These are phyloP conservation scores for Andrena hattorfiana DNA, from an alignment of 2,888 invertebrate species.

Conservation along the genomic window DNA sequence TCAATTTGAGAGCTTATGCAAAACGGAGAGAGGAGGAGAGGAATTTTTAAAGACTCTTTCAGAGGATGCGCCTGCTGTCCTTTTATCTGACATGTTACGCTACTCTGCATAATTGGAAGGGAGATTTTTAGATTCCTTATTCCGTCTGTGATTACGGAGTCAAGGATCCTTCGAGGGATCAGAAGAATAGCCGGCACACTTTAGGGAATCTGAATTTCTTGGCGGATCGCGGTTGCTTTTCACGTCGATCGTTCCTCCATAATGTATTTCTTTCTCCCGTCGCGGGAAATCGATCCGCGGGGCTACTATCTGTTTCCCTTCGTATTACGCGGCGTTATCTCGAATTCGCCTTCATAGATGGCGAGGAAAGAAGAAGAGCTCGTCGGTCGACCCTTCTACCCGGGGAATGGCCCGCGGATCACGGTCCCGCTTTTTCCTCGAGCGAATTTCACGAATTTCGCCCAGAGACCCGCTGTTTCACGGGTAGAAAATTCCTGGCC, in stretches of 20 bases:
- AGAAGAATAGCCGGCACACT: not conserved
- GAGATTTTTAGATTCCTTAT: not conserved
- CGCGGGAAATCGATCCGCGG: slow-evolving; percentile 31
- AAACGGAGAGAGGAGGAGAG: not conserved
- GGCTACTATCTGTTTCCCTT: slow-evolving; percentile 13
- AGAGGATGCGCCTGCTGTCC: not conserved
- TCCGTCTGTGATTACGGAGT: slow-evolving; percentile 8
- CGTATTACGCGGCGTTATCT: slow-evolving; percentile 33
- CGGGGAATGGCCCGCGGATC: not conserved
- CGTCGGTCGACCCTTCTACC: not conserved
- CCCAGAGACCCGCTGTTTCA: slow-evolving; percentile 5
- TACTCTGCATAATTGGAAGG: not conserved
- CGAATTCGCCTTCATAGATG: slow-evolving; percentile 18
- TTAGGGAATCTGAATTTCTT: slow-evolving; percentile 24
- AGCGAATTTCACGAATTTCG: slow-evolving; percentile 3
- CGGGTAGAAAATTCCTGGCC: not conserved
- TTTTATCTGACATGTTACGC: not conserved
- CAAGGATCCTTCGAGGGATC: not conserved
- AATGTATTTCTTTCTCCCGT: slow-evolving; percentile 32
- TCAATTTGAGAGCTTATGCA: slow-evolving; percentile 79
- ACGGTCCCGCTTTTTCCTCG: not conserved
- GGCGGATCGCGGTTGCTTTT: not conserved
- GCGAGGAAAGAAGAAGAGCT: not conserved
- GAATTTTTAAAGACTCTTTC: not conserved
- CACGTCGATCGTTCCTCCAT: slow-evolving; percentile 21